phyloP scores from a whole-genome alignment of 2,888 invertebrate species.

The Thera obeliscata region DNA sequence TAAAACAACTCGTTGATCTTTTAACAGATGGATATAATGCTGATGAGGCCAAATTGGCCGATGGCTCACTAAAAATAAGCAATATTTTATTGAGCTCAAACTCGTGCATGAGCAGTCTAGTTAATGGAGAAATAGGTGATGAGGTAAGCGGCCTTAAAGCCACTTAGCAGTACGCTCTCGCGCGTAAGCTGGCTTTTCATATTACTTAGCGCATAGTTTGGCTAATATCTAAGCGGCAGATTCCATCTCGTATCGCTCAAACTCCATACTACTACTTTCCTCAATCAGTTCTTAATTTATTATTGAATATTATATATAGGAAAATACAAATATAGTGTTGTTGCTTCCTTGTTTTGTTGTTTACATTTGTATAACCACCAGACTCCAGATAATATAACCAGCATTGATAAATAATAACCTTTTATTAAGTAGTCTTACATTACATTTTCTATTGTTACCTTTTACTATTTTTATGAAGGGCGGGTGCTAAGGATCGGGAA shows the following conservation, averaged over 20 bases:
- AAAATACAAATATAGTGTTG: too few species aligned
- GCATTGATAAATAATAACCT: too few species aligned
- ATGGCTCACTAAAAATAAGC: constrained; percentile 4
- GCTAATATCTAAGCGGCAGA: constrained; percentile 55
- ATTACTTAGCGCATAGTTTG: constrained; percentile 74
- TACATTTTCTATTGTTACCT: too few species aligned
- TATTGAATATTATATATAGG: too few species aligned
- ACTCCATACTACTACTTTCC: too few species aligned
- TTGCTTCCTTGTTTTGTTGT: too few species aligned
- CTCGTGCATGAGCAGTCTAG: constrained; percentile 62
- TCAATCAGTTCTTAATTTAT: too few species aligned
- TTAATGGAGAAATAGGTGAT: constrained; percentile 58
- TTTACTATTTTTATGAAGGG: too few species aligned
- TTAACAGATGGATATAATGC: neutral
- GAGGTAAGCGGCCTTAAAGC: constrained; percentile 83
- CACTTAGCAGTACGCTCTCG: constrained; percentile 75
- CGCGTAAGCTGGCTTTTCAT: constrained; percentile 69
- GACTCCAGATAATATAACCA: too few species aligned
- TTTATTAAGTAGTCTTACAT: too few species aligned
- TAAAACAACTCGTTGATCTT: neutral
- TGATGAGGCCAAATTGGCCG: constrained; percentile 26
- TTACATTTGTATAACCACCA: too few species aligned
- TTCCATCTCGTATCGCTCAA: neutral
- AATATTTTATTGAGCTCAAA: constrained; percentile 33
- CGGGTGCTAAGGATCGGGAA: too few species aligned